phyloP scores from a whole-genome alignment of 2,888 invertebrate species.

The Girardia tigrina region DNA sequence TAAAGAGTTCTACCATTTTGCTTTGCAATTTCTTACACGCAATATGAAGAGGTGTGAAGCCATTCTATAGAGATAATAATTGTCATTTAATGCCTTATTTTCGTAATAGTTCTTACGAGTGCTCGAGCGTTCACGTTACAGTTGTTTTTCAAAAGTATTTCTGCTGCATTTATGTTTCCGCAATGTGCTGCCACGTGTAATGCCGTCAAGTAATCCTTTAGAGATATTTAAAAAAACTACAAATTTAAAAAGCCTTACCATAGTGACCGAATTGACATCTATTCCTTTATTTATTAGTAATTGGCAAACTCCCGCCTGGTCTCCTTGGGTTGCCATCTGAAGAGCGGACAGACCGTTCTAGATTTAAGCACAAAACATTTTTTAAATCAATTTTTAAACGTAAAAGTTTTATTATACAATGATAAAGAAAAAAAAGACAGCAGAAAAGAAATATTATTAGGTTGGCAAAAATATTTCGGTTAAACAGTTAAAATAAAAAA shows the following conservation, averaged over 20 bases:
- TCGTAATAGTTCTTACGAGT: too few species aligned
- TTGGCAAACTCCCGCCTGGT: constrained; percentile 89
- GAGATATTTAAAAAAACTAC: background rate
- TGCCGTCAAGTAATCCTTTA: constrained; percentile 74
- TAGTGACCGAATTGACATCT: constrained; percentile 59
- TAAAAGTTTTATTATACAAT: too few species aligned
- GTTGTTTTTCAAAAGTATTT: constrained; percentile 64
- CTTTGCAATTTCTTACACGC: constrained; percentile 92
- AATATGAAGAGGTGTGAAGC: constrained; percentile 94
- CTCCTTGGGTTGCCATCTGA: constrained; percentile 38
- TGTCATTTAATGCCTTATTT: too few species aligned
- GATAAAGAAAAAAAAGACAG: too few species aligned
- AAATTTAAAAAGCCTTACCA: constrained; percentile 15
- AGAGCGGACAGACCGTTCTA: constrained; percentile 37
- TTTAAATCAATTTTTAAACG: too few species aligned
- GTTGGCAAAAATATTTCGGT: too few species aligned
- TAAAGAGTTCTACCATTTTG: constrained; percentile 82
- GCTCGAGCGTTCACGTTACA: constrained; percentile 85
- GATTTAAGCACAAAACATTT: too few species aligned
- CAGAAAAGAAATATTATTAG: too few species aligned
- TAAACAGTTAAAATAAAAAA: too few species aligned
- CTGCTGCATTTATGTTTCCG: constrained; percentile 88
- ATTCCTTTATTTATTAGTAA: constrained; percentile 88
- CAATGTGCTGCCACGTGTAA: constrained; percentile 97
- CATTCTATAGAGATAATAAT: constrained; percentile 65